Evolutionary conservation across 2,113 vertebrate genomes (phyloP).

Genomic region (Aegotheles bennettii): DNA sequence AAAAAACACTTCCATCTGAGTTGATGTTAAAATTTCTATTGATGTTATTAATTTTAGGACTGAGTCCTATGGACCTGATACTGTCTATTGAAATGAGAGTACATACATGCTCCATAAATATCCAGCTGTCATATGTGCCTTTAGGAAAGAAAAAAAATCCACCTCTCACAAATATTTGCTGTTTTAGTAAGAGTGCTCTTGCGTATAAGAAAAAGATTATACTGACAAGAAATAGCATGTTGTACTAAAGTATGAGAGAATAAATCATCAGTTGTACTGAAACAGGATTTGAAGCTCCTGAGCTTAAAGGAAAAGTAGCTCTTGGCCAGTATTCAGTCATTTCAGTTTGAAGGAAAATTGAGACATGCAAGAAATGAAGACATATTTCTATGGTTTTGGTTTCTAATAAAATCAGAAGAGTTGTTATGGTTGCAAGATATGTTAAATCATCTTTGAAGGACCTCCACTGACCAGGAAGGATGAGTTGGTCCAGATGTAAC

Average conservation of each 20-base stretch:
- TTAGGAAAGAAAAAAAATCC: neutral
- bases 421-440: neutral
- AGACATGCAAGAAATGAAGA: neutral
- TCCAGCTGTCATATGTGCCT: neutral
- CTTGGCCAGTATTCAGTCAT: neutral
- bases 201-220: neutral
- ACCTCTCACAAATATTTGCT: neutral
- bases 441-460: neutral
- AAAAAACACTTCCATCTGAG: neutral
- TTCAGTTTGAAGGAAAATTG: neutral
- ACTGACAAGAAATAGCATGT: neutral
- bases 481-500: neutral
- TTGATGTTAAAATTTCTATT: neutral
- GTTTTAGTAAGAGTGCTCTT: neutral
- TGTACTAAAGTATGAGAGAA: neutral
- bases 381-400: neutral
- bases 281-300: neutral
- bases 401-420: neutral
- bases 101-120: neutral
- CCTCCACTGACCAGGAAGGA: fast-evolving
- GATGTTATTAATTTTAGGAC: neutral
- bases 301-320: neutral
- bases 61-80: neutral
- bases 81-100: neutral
- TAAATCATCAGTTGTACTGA: neutral